Evolutionary conservation across 1,140 invertebrate species (phyloP), one percentile per base, ranked within the genome.

Genomic region (Magallana ariakensis): DNA sequence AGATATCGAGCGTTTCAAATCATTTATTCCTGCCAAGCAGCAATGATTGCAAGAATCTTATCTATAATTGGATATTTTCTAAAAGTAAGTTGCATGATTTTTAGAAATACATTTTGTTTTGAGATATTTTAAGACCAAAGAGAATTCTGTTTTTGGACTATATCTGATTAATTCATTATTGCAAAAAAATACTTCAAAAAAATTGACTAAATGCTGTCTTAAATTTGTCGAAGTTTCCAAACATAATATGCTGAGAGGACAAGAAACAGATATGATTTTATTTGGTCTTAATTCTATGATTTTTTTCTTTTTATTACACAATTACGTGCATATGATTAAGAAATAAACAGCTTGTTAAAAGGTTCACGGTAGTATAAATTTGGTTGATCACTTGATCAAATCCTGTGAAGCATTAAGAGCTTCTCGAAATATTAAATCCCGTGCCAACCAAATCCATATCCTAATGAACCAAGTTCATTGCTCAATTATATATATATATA

Each of bases 1-100:
- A 19, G 6, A 84, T 53, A 15, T 66, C 33, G 5, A 53, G 33
- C 16, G 11, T 87, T 62, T 19, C 16, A 22, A 83, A 87, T 83
- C 55, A 87, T 46, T 62, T 9, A 46, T 62, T 62, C 60, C 86
- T 53, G 84, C 82, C n/a, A 86, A 75, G 55, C 80, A 86, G 22
- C 1, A 80, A n/a, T 16, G n/a, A 22, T 85, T 70, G 57, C 57
- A 84, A 13, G 56, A 62, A 80, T 86, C 6, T 88, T 88, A n/a
- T n/a, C n/a, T n/a, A n/a, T n/a, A n/a, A n/a, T n/a, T 33, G 57
- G 58, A 62, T 62, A 62, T 16, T 62, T n/a, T 7, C 16, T 1
- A 19, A 62, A 62, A 16, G 58, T 62, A 1, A 62, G 58, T 62
- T 16, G 58, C 58, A 62, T 62, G 58, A n/a, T 62, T 16, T 62